phyloP scores from a whole-genome alignment of 1,140 invertebrate genomes.

The Lepidostoma basale region DNA sequence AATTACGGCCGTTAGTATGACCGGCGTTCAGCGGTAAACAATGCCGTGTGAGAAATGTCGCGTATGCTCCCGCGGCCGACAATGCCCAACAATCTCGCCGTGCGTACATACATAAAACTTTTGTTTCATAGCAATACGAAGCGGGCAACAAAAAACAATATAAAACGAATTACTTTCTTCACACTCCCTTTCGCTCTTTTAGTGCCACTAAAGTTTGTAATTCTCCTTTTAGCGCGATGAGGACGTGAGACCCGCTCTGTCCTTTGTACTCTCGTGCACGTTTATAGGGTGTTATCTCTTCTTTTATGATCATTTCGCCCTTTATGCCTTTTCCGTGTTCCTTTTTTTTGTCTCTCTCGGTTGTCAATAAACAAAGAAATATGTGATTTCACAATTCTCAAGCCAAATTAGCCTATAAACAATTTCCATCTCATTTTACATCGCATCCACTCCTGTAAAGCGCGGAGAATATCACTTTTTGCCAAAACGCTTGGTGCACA shows the following conservation, averaged over 20 bases:
- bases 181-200: slow-evolving; percentile 42
- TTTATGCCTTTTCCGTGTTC: slow-evolving; percentile 36
- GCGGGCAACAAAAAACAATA: slow-evolving; percentile 43
- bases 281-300: slow-evolving; percentile 21
- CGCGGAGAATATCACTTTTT: too few relatives aligned
- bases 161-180: slow-evolving; percentile 45
- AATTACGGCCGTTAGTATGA: slow-evolving; percentile 7
- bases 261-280: slow-evolving; percentile 8
- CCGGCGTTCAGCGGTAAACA: slow-evolving; percentile 11
- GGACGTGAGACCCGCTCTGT: slow-evolving; percentile 31
- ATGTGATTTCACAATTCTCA: slow-evolving; percentile 10
- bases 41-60: slow-evolving; percentile 16
- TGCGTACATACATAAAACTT: slow-evolving; percentile 34
- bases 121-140: slow-evolving; percentile 33
- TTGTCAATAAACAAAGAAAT: slow-evolving; percentile 31
- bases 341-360: slow-evolving; percentile 18
- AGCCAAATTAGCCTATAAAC: slow-evolving; percentile 18
- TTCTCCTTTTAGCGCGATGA: slow-evolving; percentile 45
- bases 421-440: slow-evolving; percentile 1
- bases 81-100: slow-evolving; percentile 3
- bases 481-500: too few relatives aligned
- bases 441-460: too few relatives aligned
- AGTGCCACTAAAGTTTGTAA: slow-evolving; percentile 46
- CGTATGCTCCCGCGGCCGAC: not conserved
- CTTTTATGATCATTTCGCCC: slow-evolving; percentile 32